phyloP scores from a whole-genome alignment of 2,797 vertebrate species.

The Myotis pilosus region DNA sequence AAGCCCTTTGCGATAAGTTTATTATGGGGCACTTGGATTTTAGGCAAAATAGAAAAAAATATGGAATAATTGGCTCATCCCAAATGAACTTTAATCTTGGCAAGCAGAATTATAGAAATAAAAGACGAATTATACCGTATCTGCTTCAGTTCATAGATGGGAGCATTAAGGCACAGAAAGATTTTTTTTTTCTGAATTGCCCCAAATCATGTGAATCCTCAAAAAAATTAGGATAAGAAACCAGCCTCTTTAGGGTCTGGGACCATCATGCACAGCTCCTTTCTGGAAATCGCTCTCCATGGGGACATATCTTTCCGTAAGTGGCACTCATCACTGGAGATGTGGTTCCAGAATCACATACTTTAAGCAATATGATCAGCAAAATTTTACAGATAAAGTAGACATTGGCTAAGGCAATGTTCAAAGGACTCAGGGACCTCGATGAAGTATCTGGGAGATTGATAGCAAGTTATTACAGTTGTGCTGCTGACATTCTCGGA shows the following conservation, averaged over 20 bases:
- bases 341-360: background rate
- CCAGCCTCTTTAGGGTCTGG: background rate
- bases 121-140: background rate
- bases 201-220: background rate
- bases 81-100: background rate
- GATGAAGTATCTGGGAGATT: background rate
- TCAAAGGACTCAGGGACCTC: background rate
- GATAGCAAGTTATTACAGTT: background rate
- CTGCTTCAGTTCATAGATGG: background rate
- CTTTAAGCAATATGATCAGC: background rate
- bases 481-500: background rate
- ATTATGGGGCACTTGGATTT: background rate
- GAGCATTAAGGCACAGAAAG: background rate
- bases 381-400: slow-evolving; percentile 39
- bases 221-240: background rate
- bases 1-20: background rate
- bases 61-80: background rate
- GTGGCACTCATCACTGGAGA: background rate
- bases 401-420: background rate
- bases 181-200: background rate
- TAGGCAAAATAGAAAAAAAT: background rate
- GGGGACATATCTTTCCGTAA: background rate
- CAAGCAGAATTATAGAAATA: background rate
- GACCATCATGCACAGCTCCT: background rate
- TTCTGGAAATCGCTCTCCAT: background rate